Conservation (phyloP, 30 jellyfish, hydroid and myxozoan genomes). For the Aurelia aurita complex sp. Pacific region DNA sequence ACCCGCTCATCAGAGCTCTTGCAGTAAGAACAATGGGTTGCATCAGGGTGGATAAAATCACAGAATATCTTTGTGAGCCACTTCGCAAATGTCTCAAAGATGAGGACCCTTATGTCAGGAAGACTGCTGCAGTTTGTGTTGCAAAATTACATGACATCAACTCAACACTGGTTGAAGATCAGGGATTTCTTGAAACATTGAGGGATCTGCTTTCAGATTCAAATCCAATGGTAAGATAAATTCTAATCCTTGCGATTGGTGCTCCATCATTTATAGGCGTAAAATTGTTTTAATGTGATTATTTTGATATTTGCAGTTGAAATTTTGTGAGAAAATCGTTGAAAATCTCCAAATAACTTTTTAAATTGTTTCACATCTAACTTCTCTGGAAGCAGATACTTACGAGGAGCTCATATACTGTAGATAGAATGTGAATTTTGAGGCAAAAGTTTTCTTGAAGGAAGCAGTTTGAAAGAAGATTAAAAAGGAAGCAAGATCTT, state of each 20-base stretch:
- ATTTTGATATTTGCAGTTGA: no score
- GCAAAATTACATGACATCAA: slow-evolving; percentile 94
- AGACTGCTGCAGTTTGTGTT: slow-evolving; percentile 99
- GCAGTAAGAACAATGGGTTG: slow-evolving; percentile 99
- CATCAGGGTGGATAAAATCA: slow-evolving; percentile 91
- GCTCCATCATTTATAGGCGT: no score
- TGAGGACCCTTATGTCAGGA: slow-evolving; percentile 99
- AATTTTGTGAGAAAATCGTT: no score
- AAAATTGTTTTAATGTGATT: no score
- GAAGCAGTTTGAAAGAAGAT: no score
- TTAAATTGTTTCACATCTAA: no score
- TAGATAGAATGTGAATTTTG: no score
- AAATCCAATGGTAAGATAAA: slow-evolving; percentile 88
- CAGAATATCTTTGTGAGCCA: slow-evolving; percentile 98
- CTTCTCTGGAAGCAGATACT: no score
- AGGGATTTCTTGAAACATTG: slow-evolving; percentile 90
- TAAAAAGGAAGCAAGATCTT: no score
- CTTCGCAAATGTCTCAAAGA: slow-evolving; percentile 92
- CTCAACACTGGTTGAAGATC: slow-evolving; percentile 94
- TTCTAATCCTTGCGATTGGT: background rate
- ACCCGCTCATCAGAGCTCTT: slow-evolving; percentile 97
- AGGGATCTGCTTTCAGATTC: slow-evolving; percentile 95
- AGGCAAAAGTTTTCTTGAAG: no score
- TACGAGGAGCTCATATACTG: no score
- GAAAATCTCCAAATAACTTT: no score